Percentiles rank a stretch among this genome's conserved stretches.
These are phyloP conservation scores for Campoletis sonorensis DNA, from an alignment of 1,140 invertebrate species.

Conservation along the genomic window DNA sequence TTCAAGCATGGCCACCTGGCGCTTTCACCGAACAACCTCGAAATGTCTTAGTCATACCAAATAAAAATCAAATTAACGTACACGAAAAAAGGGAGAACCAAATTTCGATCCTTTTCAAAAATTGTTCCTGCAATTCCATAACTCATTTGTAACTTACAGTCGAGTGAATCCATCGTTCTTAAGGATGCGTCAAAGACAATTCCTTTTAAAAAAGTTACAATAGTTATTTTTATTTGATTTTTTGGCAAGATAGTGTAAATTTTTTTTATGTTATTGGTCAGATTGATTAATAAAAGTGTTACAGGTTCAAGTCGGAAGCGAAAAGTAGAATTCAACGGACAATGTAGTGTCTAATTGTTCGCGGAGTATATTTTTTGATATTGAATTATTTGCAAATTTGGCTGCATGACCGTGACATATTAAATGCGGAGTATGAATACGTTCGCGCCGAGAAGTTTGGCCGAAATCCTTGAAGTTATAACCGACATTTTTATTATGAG, in stretches of 20 bases:
- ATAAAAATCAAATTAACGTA: neutral
- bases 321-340: too few relatives aligned
- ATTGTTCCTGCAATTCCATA: too few relatives aligned
- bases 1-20: neutral
- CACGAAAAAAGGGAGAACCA: neutral
- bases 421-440: neutral
- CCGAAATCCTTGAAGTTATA: conserved; percentile 32
- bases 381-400: neutral
- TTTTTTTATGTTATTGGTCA: too few relatives aligned
- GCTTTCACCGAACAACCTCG: neutral
- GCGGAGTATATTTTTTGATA: neutral
- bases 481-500: conserved; percentile 34
- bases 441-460: neutral
- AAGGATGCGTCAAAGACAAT: too few relatives aligned
- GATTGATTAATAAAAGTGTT: too few relatives aligned
- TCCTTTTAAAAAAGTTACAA: too few relatives aligned
- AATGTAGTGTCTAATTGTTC: too few relatives aligned
- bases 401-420: neutral
- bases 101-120: neutral
- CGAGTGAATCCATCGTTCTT: too few relatives aligned
- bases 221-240: too few relatives aligned
- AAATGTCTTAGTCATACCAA: neutral
- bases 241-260: too few relatives aligned
- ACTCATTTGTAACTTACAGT: too few relatives aligned
- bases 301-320: too few relatives aligned